Percentiles rank a stretch among this genome's conserved stretches.
Conservation (phyloP, 2,888 invertebrate species). For the Synergus itoensis region DNA sequence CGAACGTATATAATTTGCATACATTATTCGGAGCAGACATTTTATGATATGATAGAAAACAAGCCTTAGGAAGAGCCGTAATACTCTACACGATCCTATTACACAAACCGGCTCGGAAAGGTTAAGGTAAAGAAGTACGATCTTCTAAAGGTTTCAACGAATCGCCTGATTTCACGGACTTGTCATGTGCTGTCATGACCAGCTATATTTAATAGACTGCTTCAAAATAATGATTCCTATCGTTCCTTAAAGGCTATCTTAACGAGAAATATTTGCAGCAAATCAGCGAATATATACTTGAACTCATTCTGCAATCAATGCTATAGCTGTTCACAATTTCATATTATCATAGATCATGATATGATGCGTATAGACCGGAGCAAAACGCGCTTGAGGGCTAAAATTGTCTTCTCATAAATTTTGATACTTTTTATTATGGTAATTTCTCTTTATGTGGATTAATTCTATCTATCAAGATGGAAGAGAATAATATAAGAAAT, state of each 20-base stretch:
- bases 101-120: constrained; percentile 24
- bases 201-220: constrained; percentile 2
- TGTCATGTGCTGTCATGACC: constrained; percentile 10
- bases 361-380: background rate
- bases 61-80: constrained; percentile 1
- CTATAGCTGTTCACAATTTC: background rate
- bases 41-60: constrained; percentile 6
- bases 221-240: constrained; percentile 4
- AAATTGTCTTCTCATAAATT: background rate
- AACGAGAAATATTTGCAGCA: background rate
- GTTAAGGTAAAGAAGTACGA: background rate
- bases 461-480: background rate
- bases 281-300: background rate
- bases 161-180: constrained; percentile 10
- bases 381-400: background rate
- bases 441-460: background rate
- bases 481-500: background rate
- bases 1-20: constrained; percentile 6
- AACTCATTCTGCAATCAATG: background rate
- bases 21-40: background rate
- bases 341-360: background rate
- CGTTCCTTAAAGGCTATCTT: background rate
- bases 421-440: background rate
- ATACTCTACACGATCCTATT: background rate
- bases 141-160: constrained; percentile 13